Conservation (phyloP, 2,888 invertebrate genomes). For the Isotomurus palustris region DNA sequence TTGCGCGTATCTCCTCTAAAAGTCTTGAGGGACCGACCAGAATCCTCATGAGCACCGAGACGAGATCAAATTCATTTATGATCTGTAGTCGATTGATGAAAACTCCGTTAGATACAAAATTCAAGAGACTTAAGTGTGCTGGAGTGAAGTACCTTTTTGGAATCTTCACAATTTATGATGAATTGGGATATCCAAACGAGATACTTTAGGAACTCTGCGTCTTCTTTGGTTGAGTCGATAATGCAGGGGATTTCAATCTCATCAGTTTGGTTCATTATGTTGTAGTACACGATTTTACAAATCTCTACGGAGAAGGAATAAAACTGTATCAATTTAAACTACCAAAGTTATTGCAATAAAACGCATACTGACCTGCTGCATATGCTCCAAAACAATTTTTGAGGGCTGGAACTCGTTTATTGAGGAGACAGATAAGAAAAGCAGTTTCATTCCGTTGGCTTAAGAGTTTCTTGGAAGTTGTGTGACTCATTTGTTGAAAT, state of each 20-base stretch:
- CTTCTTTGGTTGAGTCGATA: conserved; percentile 32
- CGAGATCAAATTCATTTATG: conserved; percentile 27
- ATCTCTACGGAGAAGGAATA: no score
- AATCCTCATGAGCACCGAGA: conserved; percentile 22
- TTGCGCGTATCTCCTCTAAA: conserved; percentile 5
- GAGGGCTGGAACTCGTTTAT: conserved; percentile 18
- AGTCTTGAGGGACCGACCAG: conserved; percentile 26
- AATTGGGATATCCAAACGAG: conserved; percentile 35
- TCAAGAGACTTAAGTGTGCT: background rate
- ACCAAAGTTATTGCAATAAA: no score
- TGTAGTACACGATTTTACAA: background rate
- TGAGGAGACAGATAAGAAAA: conserved; percentile 27
- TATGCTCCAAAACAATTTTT: conserved; percentile 22
- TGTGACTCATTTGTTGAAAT: conserved; percentile 7
- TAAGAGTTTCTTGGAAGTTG: conserved; percentile 18
- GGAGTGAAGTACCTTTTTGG: conserved; percentile 13
- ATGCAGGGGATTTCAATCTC: conserved; percentile 13
- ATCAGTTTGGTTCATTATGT: no score
- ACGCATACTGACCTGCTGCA: conserved; percentile 4
- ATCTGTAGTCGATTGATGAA: conserved; percentile 20
- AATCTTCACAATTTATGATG: conserved; percentile 19
- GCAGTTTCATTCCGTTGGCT: conserved; percentile 29
- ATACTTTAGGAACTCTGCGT: conserved; percentile 36
- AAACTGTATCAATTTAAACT: no score
- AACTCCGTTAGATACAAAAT: background rate